Evolutionary conservation across 2,888 invertebrate species (phyloP), one percentile per base, ranked within the genome.

Genomic region (Ecliptopera silaceata): DNA sequence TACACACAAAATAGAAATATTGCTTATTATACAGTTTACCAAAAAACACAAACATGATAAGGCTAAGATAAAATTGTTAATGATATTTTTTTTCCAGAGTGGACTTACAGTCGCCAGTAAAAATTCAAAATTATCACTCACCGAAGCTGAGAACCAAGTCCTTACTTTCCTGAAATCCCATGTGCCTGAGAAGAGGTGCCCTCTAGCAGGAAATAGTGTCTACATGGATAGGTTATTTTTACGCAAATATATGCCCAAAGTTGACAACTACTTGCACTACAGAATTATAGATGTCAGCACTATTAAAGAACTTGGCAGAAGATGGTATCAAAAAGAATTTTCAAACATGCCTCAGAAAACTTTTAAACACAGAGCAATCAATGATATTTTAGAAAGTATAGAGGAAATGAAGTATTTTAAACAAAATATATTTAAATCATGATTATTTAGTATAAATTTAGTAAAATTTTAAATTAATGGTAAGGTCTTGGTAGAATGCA

Each of bases 221-320:
- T 96, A 97, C 70, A 94, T 95, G 93, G 99, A 99, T 80, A 92
- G 96, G 62, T 66, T 95, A 48, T 99, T 99, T 83, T 76, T 99
- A 18, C 76, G 82, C 10, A 95, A 96, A 84, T 94, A 95, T 75
- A 97, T 98, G 96, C 98, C 97, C 0, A 88, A 68, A 39, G 84
- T 99, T 4, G 80, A 95, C 74, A 77, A 93, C 0, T 96, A 97
- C 79, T 86, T 99, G 64, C 98, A 99, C 79, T 98, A 99, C 82
- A 93, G 99, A 70, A 95, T 97, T 41, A 94, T 99, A 62, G 99
- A 99, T 91, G 98, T 98, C 1, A 97, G 96, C 31, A 94, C 96
- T 0, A 85, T 99, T 13, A 98, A 98, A 80, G 98, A 98, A 83
- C 79, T 99, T 49, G 93, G 92, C 10, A 93, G 92, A 64, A 83